Percentiles rank a stretch among this genome's conserved stretches.
Evolutionary conservation across 2,113 vertebrate genomes (phyloP).

Genomic region (Smithornis capensis): DNA sequence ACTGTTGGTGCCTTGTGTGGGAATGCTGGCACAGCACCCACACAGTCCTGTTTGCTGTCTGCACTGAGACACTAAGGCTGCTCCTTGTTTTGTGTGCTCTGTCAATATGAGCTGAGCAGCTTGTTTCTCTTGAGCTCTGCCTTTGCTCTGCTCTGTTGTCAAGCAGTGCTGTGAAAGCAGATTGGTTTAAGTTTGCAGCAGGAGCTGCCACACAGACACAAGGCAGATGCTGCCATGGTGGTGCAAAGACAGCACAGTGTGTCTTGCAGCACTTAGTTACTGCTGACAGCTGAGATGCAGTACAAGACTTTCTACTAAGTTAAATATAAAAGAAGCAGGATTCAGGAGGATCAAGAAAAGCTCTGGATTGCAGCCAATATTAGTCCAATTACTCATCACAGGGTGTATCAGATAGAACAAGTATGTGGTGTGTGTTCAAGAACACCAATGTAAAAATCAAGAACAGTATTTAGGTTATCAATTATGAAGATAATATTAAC

Average conservation of each 20-base stretch:
- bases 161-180: not conserved
- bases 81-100: not conserved
- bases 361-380: not conserved
- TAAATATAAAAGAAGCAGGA: not conserved
- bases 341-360: not conserved
- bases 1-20: not conserved
- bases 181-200: not conserved
- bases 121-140: not conserved
- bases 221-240: no score
- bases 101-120: not conserved
- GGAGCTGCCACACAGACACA: not conserved
- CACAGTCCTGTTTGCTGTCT: not conserved
- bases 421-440: rapidly evolving
- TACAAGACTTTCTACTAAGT: not conserved
- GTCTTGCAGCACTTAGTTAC: not conserved
- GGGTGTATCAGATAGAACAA: not conserved
- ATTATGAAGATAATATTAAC: not conserved
- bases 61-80: not conserved
- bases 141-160: not conserved
- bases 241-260: no score
- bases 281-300: not conserved
- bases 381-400: not conserved
- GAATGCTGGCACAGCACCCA: not conserved
- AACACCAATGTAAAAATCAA: not conserved
- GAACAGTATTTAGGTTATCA: not conserved